Percentiles rank a stretch among this genome's conserved stretches.
phyloP scores from a whole-genome alignment of 2,888 invertebrate species.

The Drosophila leonis region DNA sequence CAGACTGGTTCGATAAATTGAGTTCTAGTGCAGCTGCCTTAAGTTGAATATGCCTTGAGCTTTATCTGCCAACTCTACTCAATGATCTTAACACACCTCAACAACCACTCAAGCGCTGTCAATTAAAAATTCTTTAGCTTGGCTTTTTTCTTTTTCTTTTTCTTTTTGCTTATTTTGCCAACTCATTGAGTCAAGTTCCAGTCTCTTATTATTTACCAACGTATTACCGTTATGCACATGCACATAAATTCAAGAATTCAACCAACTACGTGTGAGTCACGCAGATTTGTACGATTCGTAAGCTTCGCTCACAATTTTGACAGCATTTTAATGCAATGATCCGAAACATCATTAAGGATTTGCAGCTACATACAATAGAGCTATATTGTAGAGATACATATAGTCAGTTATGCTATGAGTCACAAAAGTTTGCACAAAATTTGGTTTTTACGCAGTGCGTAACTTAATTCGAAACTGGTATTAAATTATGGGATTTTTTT shows the following conservation, averaged over 20 bases:
- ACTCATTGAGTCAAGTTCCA: slow-evolving; percentile 46
- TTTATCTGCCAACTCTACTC: not conserved
- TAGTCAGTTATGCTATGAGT: slow-evolving; percentile 20
- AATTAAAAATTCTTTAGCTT: slow-evolving; percentile 26
- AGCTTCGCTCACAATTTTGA: slow-evolving; percentile 7
- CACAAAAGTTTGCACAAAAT: slow-evolving; percentile 17
- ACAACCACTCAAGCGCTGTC: slow-evolving; percentile 23
- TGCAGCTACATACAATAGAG: not conserved
- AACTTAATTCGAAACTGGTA: slow-evolving; percentile 40
- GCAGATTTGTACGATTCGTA: not conserved
- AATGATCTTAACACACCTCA: slow-evolving; percentile 42
- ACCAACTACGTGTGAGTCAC: slow-evolving; percentile 35
- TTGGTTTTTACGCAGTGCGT: slow-evolving; percentile 51
- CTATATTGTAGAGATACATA: not conserved
- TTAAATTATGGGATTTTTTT: slow-evolving; percentile 37
- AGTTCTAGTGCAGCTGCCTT: not conserved
- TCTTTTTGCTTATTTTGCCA: slow-evolving; percentile 10
- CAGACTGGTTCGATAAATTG: not conserved
- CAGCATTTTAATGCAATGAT: not conserved
- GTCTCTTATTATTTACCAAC: slow-evolving; percentile 29
- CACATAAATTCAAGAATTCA: slow-evolving; percentile 22
- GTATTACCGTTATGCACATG: slow-evolving; percentile 47
- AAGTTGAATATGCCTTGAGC: not conserved
- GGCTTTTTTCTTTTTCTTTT: not conserved
- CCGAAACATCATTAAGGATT: not conserved